A percentile compares a stretch with the other conserved stretches of the same genome.
These are phyloP conservation scores for Cygnus olor DNA, from an alignment of 2,797 vertebrate genomes.

Conservation along the genomic window DNA sequence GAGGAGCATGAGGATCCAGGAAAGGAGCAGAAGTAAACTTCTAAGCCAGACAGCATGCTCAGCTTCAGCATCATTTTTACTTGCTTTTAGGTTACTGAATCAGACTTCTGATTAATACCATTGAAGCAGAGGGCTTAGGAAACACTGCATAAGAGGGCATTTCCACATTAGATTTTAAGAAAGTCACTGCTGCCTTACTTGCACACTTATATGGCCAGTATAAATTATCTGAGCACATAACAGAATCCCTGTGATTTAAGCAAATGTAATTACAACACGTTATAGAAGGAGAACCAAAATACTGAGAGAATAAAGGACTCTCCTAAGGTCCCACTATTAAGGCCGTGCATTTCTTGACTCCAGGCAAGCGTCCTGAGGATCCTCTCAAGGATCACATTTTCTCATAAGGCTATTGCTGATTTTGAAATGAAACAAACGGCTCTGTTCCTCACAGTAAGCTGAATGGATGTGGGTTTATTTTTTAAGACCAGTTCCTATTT, in stretches of 20 bases:
- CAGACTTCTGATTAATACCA: background rate
- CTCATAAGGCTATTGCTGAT: background rate
- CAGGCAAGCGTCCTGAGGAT: background rate
- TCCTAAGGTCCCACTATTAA: background rate
- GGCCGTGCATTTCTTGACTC: background rate
- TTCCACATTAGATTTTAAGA: background rate
- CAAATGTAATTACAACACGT: background rate
- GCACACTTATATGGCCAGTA: background rate
- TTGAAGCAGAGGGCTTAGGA: background rate
- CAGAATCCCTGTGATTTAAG: background rate
- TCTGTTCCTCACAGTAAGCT: background rate
- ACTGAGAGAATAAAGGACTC: background rate
- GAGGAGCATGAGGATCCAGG: background rate
- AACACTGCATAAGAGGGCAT: background rate
- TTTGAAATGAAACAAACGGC: background rate
- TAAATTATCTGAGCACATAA: background rate
- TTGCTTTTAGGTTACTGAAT: background rate
- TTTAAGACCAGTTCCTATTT: constrained; percentile 31
- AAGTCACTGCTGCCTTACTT: background rate
- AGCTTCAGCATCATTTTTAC: background rate
- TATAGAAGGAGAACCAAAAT: background rate
- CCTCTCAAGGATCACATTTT: background rate
- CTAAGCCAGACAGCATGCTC: background rate
- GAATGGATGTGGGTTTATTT: background rate
- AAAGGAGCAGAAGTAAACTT: background rate